Percentiles rank a stretch among this genome's conserved stretches.
These are phyloP conservation scores for Cotesia typhae DNA, from an alignment of 1,140 invertebrate species.

Conservation along the genomic window DNA sequence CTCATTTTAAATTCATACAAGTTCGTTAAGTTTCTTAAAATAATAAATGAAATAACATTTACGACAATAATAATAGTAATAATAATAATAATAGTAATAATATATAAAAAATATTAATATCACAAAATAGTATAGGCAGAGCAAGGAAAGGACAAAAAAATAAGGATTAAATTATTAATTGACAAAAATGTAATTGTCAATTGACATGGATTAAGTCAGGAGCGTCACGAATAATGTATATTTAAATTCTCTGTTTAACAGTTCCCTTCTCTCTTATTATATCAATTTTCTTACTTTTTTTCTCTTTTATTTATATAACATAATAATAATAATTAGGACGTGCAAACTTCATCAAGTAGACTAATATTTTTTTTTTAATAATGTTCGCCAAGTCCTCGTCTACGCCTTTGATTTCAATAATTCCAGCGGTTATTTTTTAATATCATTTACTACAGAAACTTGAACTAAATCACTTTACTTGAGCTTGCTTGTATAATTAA, in stretches of 20 bases:
- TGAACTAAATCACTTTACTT: slow-evolving; percentile 43
- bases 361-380: too few relatives aligned
- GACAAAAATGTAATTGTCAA: slow-evolving; percentile 41
- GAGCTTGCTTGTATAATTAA: slow-evolving; percentile 36
- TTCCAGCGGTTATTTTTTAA: slow-evolving; percentile 44
- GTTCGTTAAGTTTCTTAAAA: too few relatives aligned
- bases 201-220: slow-evolving; percentile 54
- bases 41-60: too few relatives aligned
- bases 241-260: slow-evolving; percentile 28
- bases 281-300: slow-evolving; percentile 8
- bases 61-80: too few relatives aligned
- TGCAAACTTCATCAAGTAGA: too few relatives aligned
- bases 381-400: slow-evolving; percentile 16
- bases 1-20: too few relatives aligned
- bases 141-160: slow-evolving; percentile 53
- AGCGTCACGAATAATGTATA: slow-evolving; percentile 48
- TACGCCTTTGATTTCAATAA: slow-evolving; percentile 33
- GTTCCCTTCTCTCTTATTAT: background rate
- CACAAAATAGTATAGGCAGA: slow-evolving; percentile 61
- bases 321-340: too few relatives aligned
- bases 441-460: slow-evolving; percentile 53
- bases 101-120: slow-evolving; percentile 51
- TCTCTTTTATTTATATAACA: background rate
- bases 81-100: too few relatives aligned
- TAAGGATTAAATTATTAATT: slow-evolving; percentile 51